Conservation (phyloP, 2,888 invertebrate genomes). For the Alcis repandata region DNA sequence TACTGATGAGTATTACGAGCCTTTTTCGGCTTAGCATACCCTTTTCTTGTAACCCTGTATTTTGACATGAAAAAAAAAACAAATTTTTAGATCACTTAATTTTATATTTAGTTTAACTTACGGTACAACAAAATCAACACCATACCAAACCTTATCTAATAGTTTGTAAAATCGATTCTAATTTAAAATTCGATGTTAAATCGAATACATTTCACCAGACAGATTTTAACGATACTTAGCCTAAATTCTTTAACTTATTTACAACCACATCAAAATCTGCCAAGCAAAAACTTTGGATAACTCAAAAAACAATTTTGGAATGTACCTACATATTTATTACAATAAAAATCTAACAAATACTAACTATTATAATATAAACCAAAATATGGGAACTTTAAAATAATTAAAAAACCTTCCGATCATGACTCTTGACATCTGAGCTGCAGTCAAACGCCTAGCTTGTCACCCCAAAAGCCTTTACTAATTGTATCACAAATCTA, state of each 20-base stretch:
- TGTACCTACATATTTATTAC: slow-evolving; percentile 2
- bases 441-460: neutral
- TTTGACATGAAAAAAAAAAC: neutral
- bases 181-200: neutral
- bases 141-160: neutral
- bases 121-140: neutral
- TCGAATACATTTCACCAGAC: slow-evolving; percentile 11
- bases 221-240: slow-evolving; percentile 19
- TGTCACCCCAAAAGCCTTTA: slow-evolving; percentile 33
- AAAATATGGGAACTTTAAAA: neutral
- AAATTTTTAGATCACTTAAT: too few species aligned
- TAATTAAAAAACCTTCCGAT: neutral
- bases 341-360: neutral
- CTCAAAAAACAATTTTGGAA: slow-evolving; percentile 18
- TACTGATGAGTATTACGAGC: too few species aligned
- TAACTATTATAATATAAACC: neutral
- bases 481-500: slow-evolving; percentile 38
- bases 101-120: neutral
- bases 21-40: too few species aligned
- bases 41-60: neutral
- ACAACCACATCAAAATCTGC: slow-evolving; percentile 34
- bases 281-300: slow-evolving; percentile 8
- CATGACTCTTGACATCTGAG: neutral
- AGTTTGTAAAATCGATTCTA: slow-evolving; percentile 17
- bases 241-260: slow-evolving; percentile 33